A percentile compares a stretch with the other conserved stretches of the same genome.
These are phyloP conservation scores for Ethmia dodecea DNA, from an alignment of 2,888 invertebrate species.

Conservation along the genomic window DNA sequence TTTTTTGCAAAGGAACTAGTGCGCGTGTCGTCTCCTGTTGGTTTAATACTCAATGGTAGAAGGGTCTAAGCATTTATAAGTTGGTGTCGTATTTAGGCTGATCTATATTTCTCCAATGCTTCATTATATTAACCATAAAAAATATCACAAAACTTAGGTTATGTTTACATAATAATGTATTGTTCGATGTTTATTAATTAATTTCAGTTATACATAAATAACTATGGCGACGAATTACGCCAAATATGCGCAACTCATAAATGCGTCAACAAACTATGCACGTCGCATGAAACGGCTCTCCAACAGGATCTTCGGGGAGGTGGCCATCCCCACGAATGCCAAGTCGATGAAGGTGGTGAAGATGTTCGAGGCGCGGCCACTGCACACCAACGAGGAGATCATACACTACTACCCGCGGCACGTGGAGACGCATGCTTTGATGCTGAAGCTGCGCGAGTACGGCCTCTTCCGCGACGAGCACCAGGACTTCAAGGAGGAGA, in stretches of 20 bases:
- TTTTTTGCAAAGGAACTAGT: no score
- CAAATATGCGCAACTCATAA: slow-evolving; percentile 83
- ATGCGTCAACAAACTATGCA: slow-evolving; percentile 87
- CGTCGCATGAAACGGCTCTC: slow-evolving; percentile 90
- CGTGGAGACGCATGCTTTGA: slow-evolving; percentile 84
- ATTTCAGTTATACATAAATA: no score
- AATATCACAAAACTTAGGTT: no score
- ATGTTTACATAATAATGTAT: no score
- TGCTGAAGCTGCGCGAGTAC: slow-evolving; percentile 84
- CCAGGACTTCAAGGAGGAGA: slow-evolving; percentile 92
- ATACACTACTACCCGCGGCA: slow-evolving; percentile 93
- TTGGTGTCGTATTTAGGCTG: no score
- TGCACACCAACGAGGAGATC: slow-evolving; percentile 84
- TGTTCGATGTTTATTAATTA: no score
- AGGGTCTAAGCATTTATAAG: no score
- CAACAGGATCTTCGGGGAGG: slow-evolving; percentile 93
- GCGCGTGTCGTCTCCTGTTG: no score
- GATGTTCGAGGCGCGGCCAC: slow-evolving; percentile 85
- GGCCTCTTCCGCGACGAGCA: slow-evolving; percentile 93
- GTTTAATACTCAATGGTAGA: no score
- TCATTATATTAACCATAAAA: no score
- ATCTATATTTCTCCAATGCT: no score
- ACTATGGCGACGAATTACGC: slow-evolving; percentile 81
- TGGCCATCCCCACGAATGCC: slow-evolving; percentile 83
- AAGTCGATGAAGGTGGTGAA: slow-evolving; percentile 90